Evolutionary conservation across 2,888 invertebrate genomes (phyloP).

Genomic region (Epiblema foenella): DNA sequence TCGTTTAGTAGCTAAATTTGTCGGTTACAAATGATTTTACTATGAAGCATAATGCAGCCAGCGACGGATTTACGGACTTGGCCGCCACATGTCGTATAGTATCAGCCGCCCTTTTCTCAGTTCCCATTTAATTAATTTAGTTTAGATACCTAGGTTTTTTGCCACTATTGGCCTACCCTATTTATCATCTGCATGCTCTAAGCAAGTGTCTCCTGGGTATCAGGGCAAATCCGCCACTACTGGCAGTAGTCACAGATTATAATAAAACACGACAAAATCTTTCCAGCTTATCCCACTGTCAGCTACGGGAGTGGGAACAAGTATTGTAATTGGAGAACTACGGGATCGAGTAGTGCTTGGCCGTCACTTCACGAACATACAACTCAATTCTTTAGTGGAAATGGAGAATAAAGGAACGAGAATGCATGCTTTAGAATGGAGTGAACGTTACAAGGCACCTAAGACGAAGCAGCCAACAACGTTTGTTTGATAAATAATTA

Average conservation of each 20-base stretch:
- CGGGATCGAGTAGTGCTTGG: constrained; percentile 86
- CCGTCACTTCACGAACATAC: constrained; percentile 85
- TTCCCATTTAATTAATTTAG: too few species aligned
- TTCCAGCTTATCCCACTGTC: constrained; percentile 76
- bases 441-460: constrained; percentile 73
- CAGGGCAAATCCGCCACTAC: too few species aligned
- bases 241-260: too few species aligned
- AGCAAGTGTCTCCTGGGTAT: too few species aligned
- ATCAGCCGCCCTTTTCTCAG: too few species aligned
- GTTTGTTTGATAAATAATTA: constrained; percentile 56
- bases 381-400: constrained; percentile 68
- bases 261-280: neutral
- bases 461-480: constrained; percentile 65
- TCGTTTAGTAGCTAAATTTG: neutral
- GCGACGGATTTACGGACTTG: too few species aligned
- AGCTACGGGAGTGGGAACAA: constrained; percentile 87
- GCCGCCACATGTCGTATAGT: too few species aligned
- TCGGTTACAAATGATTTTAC: neutral
- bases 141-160: too few species aligned
- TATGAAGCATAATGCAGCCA: too few species aligned
- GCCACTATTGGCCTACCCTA: too few species aligned
- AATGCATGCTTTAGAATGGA: constrained; percentile 82
- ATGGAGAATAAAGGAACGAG: constrained; percentile 85
- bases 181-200: too few species aligned
- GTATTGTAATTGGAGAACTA: constrained; percentile 86